A percentile compares a stretch with the other conserved stretches of the same genome.
Evolutionary conservation across 2,888 invertebrate species (phyloP).

Genomic region (Lottia gigantea): DNA sequence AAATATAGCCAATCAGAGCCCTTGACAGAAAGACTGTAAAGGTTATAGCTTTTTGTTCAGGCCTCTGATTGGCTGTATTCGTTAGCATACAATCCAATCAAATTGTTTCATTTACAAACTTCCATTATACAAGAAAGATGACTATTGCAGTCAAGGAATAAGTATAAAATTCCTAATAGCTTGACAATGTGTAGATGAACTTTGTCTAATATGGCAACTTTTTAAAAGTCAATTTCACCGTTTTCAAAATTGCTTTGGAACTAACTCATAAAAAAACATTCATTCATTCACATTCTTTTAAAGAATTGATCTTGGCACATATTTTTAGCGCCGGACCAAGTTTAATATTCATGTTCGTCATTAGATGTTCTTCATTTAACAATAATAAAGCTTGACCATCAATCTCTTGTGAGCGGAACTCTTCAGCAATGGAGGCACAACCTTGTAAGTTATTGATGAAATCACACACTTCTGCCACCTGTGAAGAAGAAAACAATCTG

Average conservation of each 20-base stretch:
- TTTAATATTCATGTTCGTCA: slow-evolving; percentile 94
- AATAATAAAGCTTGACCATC: slow-evolving; percentile 94
- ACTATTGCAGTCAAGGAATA: no score
- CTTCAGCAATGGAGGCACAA: slow-evolving; percentile 91
- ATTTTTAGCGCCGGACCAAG: slow-evolving; percentile 95
- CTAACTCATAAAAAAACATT: slow-evolving; percentile 3
- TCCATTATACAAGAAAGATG: no score
- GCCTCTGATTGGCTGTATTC: no score
- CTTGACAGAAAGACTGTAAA: no score
- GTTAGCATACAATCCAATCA: no score
- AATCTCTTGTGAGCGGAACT: slow-evolving; percentile 94
- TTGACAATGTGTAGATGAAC: no score
- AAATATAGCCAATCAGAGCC: no score
- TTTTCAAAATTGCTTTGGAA: not conserved
- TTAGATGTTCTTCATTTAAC: slow-evolving; percentile 92
- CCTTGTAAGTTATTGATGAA: slow-evolving; percentile 89
- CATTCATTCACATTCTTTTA: slow-evolving; percentile 46
- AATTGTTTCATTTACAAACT: no score
- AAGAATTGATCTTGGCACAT: slow-evolving; percentile 81
- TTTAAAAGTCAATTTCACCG: not conserved
- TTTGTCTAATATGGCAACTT: not conserved
- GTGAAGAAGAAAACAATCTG: slow-evolving; percentile 36
- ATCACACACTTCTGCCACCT: slow-evolving; percentile 89
- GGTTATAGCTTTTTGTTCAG: no score
- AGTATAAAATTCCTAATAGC: no score